Evolutionary conservation across 2,888 invertebrate genomes (phyloP), one percentile per base, ranked within the genome.

Genomic region (Clanis bilineata): DNA sequence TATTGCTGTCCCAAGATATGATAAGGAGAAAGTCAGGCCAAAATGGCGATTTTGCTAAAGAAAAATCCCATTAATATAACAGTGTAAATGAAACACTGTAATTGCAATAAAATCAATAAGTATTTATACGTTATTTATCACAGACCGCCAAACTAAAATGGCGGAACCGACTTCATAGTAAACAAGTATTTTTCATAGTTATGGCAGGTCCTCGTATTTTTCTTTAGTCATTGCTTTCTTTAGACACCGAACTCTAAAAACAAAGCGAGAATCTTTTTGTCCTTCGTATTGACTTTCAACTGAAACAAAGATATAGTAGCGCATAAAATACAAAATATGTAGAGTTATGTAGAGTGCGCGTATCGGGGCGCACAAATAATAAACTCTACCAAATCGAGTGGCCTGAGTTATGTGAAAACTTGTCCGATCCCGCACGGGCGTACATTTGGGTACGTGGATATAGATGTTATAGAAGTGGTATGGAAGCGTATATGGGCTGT

Each of bases 381-480:
- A 90, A 85, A 90, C 85, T 86, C 76, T 80, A 86, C 82, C 85
- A 86, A 89, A 90, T 91, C 90, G 89, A 89, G 87, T 88, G 86
- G 83, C 80, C 78, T 91, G 90, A 91, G 80, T 90, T 90, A 90
- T 90, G 89, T 83, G 85, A 71, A 90, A 90, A 91, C 84, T 90
- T 90, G 80, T 73, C 66, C 88, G 79, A 83, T 81, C 79, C 77
- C 72, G 75, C 72, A 70, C 74, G 74, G 73, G 76, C 74, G 73
- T 76, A 78, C 77, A 70, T 73, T 80, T 76, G 72, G 71, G 62
- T 56, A 71, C 76, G 61, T 28, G 58, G 73, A 77, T 64, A 28
- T 81, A 80, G 60, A 71, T 32, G 62, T 43, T 58, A 68, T 77
- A 68, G 83, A 85, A 74, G 66, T 28, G 79, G 21, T 58, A 56